Evolutionary conservation across 2,888 invertebrate species (phyloP).

Genomic region (Ectemnius cavifrons): DNA sequence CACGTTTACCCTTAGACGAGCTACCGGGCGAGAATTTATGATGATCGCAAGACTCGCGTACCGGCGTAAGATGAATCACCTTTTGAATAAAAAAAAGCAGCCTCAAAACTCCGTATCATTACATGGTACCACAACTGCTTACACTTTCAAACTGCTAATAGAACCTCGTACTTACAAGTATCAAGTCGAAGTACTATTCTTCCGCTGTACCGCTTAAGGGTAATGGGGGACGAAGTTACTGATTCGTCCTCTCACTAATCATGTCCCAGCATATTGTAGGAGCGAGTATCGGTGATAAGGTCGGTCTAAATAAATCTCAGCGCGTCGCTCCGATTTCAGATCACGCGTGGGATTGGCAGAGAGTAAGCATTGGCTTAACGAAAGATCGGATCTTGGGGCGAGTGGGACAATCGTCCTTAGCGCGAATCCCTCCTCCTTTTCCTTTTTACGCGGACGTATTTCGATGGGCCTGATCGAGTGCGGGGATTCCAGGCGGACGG

Average conservation of each 20-base stretch:
- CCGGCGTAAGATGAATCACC: slow-evolving; percentile 31
- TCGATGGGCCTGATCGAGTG: slow-evolving; percentile 61
- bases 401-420: slow-evolving; percentile 51
- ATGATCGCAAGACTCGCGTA: slow-evolving; percentile 18
- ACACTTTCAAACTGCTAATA: too few relatives aligned
- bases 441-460: slow-evolving; percentile 56
- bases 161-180: too few relatives aligned
- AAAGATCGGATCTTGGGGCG: slow-evolving; percentile 54
- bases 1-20: slow-evolving; percentile 21
- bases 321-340: slow-evolving; percentile 57
- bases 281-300: slow-evolving; percentile 43
- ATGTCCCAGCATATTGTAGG: slow-evolving; percentile 37
- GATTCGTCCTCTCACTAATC: slow-evolving; percentile 10
- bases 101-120: background rate
- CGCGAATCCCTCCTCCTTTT: slow-evolving; percentile 40
- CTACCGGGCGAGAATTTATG: slow-evolving; percentile 38
- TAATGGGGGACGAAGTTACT: background rate
- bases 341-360: slow-evolving; percentile 59
- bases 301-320: slow-evolving; percentile 54
- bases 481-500: slow-evolving; percentile 55
- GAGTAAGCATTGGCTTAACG: slow-evolving; percentile 62
- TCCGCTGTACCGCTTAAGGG: background rate
- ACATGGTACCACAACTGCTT: too few relatives aligned
- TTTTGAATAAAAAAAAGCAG: background rate
- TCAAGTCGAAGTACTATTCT: background rate